Base-by-base conservation (phyloP, 2,888 invertebrate genomes). In the Clostera curtula region DNA sequence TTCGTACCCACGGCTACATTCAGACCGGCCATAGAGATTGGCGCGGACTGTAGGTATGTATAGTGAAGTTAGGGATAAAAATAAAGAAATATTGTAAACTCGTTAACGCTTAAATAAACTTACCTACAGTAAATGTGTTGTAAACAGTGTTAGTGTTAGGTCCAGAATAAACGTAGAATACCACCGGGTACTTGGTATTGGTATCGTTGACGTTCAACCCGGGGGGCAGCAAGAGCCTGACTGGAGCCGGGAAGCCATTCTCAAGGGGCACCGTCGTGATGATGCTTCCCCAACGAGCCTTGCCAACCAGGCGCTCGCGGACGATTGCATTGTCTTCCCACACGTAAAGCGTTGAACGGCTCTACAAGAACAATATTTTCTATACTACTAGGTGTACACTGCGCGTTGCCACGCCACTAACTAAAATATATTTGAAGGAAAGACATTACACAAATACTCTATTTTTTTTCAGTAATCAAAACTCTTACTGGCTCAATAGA, bases 151-250 rank as follows among this genome's bases (percentile, higher is more conserved):
- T 93, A 0, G 92, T 90, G 40, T 92, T 90, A 3, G 97, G 97
- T 0, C 96, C 97, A 1, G 89, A 95, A 64, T 97, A 93, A 65
- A 93, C 92, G 40, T 89, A 85, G 43, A 91, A 89, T 9, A 93
- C 79, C 69, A 93, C 64, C 0, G 93, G 90, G 57, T 93, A 93
- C 29, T 84, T 85, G 1, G 69, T 74, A 1, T 41, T 49, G 4
- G 59, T 63, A 36, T 87, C 85, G 40, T 84, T 79, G 19, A 88
- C 67, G 51, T 90, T 76, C 13, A 93, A 77, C 13, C 86, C 85
- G 0, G 90, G 90, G 0, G 93, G 93, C 25, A 93, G 61, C 29
- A 85, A 69, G 8, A 93, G 63, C 28, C 89, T 83, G 1, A 89
- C 92, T 19, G 85, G 85, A 1, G 89, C 89, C 1, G 76, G 74